Evolutionary conservation across 2,113 vertebrate genomes (phyloP), one percentile per base, ranked within the genome.

Genomic region (Chrysemys picta): DNA sequence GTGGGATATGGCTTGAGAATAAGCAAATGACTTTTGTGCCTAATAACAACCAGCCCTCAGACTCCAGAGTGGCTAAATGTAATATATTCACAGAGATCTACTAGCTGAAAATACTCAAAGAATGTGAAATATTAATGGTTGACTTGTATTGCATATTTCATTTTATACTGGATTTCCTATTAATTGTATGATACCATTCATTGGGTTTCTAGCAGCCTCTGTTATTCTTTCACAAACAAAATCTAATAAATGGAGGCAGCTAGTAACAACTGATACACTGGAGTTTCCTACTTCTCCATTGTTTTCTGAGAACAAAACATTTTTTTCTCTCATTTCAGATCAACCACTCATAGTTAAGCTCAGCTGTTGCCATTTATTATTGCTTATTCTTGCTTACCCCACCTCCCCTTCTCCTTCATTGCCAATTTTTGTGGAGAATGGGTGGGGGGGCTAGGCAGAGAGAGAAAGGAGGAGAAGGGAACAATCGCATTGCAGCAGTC

Each of bases 291-390:
- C 69, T 97, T 93, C 54, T 59, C 53, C 42, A 76, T 91, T 91
- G 31, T 90, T 97, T 96, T 96, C 93, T 65, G 78, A 82, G 75
- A 96, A 88, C 27, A 75, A 62, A 91, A 89, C 8, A 89, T 92
- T 94, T 62, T 91, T 91, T 50, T 75, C 78, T 80, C 59, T 91
- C 69, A 80, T 97, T 96, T 97, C 88, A 96, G 85, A 95, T 96
- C 87, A 92, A n/a, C 4, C 69, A 75, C 49, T 96, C 95, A 76
- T 90, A 84, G 82, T 89, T 94, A 96, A 83, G 95, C 83, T 85
- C 76, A 96, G 83, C 76, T 87, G 45, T 96, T 98, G 96, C 89
- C 84, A 96, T 95, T 96, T 97, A 29, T 35, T 93, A 62, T 79
- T 14, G 83, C 82, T 97, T 96, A 84, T 96, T 95, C 95, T 94